phyloP scores from a whole-genome alignment of 2,113 vertebrate genomes.

The Heliornis fulica region DNA sequence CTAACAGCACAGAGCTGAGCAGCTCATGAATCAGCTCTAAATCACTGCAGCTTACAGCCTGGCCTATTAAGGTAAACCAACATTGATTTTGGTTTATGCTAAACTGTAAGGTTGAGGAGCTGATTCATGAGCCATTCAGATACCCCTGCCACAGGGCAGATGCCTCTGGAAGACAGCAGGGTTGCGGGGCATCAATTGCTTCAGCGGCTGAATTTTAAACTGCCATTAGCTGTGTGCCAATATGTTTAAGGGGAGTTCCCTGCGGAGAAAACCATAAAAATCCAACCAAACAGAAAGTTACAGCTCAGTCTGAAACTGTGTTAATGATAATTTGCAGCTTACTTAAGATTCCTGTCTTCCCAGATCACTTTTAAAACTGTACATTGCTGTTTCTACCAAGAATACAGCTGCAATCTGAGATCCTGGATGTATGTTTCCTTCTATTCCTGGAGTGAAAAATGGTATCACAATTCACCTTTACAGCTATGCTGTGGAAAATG shows the following conservation, averaged over 20 bases:
- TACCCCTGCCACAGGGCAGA: background rate
- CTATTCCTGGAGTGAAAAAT: background rate
- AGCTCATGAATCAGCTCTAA: conserved; percentile 22
- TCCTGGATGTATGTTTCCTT: background rate
- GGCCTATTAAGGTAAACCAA: conserved; percentile 37
- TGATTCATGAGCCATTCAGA: background rate
- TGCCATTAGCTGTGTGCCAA: background rate
- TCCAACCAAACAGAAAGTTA: background rate
- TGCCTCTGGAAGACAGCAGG: background rate
- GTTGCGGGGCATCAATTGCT: background rate
- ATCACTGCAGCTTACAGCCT: background rate
- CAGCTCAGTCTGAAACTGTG: background rate
- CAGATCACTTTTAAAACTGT: background rate
- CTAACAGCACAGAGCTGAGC: background rate
- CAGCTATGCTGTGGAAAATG: background rate
- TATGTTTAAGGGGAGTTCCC: background rate
- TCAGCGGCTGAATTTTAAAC: background rate
- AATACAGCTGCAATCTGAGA: background rate
- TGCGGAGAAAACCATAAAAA: background rate
- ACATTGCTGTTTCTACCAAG: background rate
- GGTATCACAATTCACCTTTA: background rate
- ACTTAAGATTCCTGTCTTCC: background rate
- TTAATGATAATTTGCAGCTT: background rate
- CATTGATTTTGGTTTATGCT: conserved; percentile 48
- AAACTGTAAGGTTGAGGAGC: background rate